Evolutionary conservation across 2,113 vertebrate genomes (phyloP).

Genomic region (Trachemys scripta): DNA sequence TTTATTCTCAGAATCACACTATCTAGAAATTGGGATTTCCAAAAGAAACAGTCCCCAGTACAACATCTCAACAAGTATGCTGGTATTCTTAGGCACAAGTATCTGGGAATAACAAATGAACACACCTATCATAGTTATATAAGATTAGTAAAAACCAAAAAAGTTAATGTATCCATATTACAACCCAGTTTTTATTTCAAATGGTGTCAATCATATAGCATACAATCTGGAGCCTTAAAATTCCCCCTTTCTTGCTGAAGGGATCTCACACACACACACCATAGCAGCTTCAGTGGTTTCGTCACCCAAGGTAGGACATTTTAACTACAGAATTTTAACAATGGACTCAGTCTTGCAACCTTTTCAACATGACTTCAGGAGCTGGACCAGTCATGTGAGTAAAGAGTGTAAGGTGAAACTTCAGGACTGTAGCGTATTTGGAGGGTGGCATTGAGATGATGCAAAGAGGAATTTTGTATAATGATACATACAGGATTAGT

Average conservation of each 20-base stretch:
- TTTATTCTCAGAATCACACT: not conserved
- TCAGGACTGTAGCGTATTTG: not conserved
- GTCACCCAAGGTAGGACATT: not conserved
- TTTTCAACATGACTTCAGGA: not conserved
- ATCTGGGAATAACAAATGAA: constrained; percentile 5
- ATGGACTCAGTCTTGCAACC: not conserved
- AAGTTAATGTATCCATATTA: not conserved
- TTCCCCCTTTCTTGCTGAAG: not conserved
- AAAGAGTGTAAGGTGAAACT: not conserved
- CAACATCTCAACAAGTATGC: not conserved
- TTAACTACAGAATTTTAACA: not conserved
- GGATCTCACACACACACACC: not conserved
- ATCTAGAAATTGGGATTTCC: not conserved
- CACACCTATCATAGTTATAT: not conserved
- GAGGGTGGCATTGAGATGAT: not conserved
- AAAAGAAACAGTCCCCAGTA: not conserved
- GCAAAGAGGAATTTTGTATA: not conserved
- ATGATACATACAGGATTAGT: constrained; percentile 22
- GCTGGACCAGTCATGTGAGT: not conserved
- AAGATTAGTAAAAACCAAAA: not conserved
- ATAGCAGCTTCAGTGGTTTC: not conserved
- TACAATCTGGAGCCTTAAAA: not conserved
- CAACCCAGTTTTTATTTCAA: not conserved
- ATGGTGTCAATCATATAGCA: not conserved
- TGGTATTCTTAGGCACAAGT: not conserved